phyloP scores from a whole-genome alignment of 2,113 vertebrate species.

The Lates calcarifer region DNA sequence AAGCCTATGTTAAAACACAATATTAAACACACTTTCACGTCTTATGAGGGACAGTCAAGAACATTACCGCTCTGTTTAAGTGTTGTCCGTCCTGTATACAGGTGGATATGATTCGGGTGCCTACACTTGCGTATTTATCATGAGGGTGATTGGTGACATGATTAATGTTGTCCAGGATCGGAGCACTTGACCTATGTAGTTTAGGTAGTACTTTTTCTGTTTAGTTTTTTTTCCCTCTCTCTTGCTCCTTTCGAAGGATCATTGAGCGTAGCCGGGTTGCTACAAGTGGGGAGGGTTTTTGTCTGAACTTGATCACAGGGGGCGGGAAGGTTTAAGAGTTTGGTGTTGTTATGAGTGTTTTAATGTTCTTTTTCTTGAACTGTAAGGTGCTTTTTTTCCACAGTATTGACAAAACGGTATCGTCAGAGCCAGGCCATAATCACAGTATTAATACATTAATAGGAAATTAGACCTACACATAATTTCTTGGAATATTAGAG shows the following conservation, averaged over 20 bases:
- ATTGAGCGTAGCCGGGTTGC: neutral
- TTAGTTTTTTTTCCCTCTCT: too few species aligned
- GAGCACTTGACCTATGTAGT: neutral
- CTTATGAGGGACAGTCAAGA: too few species aligned
- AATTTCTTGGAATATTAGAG: constrained; percentile 9
- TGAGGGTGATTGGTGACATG: too few species aligned
- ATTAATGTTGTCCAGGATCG: too few species aligned
- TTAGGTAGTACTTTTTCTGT: neutral
- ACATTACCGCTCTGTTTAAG: too few species aligned
- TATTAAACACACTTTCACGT: too few species aligned
- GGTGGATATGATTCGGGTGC: too few species aligned
- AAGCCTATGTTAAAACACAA: too few species aligned
- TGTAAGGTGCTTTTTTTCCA: neutral
- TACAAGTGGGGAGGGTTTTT: neutral
- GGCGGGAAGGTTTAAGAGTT: neutral
- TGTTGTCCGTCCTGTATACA: too few species aligned
- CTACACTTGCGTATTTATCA: too few species aligned
- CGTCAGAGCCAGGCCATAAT: neutral
- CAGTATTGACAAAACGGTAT: neutral
- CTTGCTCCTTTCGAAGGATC: neutral
- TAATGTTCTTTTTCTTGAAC: neutral
- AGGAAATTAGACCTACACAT: neutral
- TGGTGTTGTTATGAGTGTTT: neutral
- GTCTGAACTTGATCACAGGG: neutral
- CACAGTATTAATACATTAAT: neutral